Percentiles rank a stretch among this genome's conserved stretches.
Conservation (phyloP, 1,140 invertebrate genomes). For the Fopius arisanus region DNA sequence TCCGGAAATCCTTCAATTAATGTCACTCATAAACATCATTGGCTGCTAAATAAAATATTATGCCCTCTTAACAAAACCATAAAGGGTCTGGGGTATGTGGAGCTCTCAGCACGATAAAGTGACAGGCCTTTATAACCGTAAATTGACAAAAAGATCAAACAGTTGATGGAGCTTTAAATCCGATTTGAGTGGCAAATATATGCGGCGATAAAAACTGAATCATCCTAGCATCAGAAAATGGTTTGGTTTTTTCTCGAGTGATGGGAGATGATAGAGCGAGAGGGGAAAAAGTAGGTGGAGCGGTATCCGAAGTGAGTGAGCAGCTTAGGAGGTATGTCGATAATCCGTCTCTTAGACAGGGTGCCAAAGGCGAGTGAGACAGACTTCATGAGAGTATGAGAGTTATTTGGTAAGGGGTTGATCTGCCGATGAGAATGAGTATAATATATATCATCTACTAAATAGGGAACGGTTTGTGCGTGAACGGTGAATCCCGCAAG, state of each 20-base stretch:
- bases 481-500: constrained; percentile 56
- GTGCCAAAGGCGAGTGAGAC: constrained; percentile 23
- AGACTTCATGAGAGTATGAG: constrained; percentile 23
- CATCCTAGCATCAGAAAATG: background rate
- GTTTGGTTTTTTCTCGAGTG: background rate
- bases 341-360: constrained; percentile 27
- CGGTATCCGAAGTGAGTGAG: background rate
- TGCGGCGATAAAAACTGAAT: background rate
- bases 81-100: too few relatives aligned
- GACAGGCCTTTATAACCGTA: background rate
- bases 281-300: background rate
- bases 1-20: too few relatives aligned
- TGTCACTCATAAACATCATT: too few relatives aligned
- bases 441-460: constrained; percentile 57
- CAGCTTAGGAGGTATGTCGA: constrained; percentile 28
- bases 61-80: too few relatives aligned
- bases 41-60: too few relatives aligned
- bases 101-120: background rate
- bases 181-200: background rate
- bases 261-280: background rate
- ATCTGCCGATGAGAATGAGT: constrained; percentile 49
- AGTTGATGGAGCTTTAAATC: background rate
- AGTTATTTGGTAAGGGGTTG: constrained; percentile 51
- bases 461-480: constrained; percentile 52
- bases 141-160: background rate